phyloP scores from a whole-genome alignment of 1,140 invertebrate genomes.

The Lepidurus couesii region DNA sequence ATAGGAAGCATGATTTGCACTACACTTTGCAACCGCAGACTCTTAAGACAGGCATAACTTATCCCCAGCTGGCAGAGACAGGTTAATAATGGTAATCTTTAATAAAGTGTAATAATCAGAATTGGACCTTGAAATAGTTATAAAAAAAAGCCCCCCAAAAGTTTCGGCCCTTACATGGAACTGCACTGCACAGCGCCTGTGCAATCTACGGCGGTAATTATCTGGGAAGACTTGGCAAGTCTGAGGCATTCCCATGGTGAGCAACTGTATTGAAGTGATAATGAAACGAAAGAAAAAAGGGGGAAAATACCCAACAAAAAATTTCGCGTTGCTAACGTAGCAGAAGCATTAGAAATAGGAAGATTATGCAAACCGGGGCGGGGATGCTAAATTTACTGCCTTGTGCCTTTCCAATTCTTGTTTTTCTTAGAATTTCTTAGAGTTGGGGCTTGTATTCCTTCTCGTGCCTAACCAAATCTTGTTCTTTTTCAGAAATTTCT shows the following conservation, averaged over 20 bases:
- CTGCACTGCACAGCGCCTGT: background rate
- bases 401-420: background rate
- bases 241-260: too few species aligned
- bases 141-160: too few species aligned
- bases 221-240: too few species aligned
- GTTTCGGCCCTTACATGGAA: background rate
- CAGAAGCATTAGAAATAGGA: background rate
- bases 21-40: background rate
- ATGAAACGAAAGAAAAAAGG: background rate
- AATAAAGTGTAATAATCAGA: background rate
- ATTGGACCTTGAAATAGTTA: too few species aligned
- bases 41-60: background rate
- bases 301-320: background rate
- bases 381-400: constrained; percentile 13
- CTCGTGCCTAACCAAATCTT: background rate
- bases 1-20: background rate
- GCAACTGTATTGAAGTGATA: background rate
- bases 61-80: constrained; percentile 3
- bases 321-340: background rate
- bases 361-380: background rate
- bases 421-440: background rate
- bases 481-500: background rate
- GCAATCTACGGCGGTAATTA: too few species aligned
- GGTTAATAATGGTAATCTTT: constrained; percentile 3
- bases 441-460: background rate